These are phyloP conservation scores for Scaeva pyrastri DNA, from an alignment of 2,888 invertebrate genomes.

Conservation along the genomic window DNA sequence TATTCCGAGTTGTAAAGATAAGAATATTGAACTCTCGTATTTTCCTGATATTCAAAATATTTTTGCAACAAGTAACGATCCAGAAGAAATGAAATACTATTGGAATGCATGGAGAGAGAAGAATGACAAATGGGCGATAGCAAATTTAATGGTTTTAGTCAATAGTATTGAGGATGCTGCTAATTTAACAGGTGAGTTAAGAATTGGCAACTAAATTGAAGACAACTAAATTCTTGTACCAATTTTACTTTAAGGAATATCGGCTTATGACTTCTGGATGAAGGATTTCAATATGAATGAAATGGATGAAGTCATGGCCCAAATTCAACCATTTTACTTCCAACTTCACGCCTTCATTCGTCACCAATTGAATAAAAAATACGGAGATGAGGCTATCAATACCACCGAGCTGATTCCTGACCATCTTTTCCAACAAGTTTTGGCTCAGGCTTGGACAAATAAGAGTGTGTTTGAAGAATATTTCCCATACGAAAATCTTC, in stretches of 20 bases:
- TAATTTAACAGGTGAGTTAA: background rate
- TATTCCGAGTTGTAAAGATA: background rate
- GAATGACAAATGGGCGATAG: slow-evolving; percentile 78
- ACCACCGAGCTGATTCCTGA: slow-evolving; percentile 89
- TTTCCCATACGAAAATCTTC: slow-evolving; percentile 6
- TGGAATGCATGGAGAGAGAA: slow-evolving; percentile 52
- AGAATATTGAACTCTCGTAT: slow-evolving; percentile 77
- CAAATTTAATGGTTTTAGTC: background rate
- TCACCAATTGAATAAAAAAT: slow-evolving; percentile 87
- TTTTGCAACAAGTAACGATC: slow-evolving; percentile 43
- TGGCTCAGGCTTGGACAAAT: slow-evolving; percentile 47
- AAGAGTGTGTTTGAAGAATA: slow-evolving; percentile 3
- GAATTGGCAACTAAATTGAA: too few species aligned
- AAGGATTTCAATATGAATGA: slow-evolving; percentile 83
- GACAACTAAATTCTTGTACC: background rate
- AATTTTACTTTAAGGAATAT: background rate
- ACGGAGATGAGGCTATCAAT: slow-evolving; percentile 87
- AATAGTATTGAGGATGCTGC: slow-evolving; percentile 8
- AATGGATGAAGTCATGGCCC: slow-evolving; percentile 87
- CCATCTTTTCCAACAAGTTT: slow-evolving; percentile 86
- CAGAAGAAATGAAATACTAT: slow-evolving; percentile 63
- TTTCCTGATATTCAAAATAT: slow-evolving; percentile 77
- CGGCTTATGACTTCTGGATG: slow-evolving; percentile 12
- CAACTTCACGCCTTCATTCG: slow-evolving; percentile 92
- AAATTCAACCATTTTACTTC: slow-evolving; percentile 90